Conservation (phyloP, 1,140 invertebrate genomes). For the Dendrolimus kikuchii region DNA sequence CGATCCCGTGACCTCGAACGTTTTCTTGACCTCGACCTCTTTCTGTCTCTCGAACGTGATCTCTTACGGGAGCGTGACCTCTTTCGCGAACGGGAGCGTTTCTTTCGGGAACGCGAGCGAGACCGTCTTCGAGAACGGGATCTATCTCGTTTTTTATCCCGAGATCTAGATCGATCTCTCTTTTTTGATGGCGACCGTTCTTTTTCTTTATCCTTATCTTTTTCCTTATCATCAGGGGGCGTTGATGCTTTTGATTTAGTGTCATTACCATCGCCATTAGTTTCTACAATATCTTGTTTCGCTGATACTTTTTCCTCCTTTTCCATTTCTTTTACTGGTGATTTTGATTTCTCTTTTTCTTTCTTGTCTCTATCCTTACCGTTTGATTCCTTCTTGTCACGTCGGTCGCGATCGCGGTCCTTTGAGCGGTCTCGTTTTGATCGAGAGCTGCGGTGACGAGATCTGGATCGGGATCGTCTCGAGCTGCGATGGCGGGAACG, state of each 20-base stretch:
- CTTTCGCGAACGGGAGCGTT: conserved; percentile 50
- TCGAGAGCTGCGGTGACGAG: conserved; percentile 76
- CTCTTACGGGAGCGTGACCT: conserved; percentile 48
- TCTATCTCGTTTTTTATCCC: conserved; percentile 50
- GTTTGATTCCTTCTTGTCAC: conserved; percentile 37
- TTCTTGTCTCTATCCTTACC: conserved; percentile 18
- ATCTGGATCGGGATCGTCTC: conserved; percentile 73
- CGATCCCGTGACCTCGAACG: conserved; percentile 55
- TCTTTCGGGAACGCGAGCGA: conserved; percentile 48
- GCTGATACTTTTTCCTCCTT: conserved; percentile 32
- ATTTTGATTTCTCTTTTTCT: conserved; percentile 30
- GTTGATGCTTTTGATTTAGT: conserved; percentile 55
- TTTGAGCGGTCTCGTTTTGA: conserved; percentile 71
- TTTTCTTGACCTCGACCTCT: conserved; percentile 57
- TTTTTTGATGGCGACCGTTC: conserved; percentile 71
- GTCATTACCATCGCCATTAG: conserved; percentile 50
- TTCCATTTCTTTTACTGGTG: conserved; percentile 31
- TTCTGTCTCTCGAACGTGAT: conserved; percentile 54
- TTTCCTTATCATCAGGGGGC: conserved; percentile 51
- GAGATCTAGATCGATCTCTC: conserved; percentile 58
- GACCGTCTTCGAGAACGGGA: conserved; percentile 56
- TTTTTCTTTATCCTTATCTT: conserved; percentile 37
- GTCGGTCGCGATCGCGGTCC: conserved; percentile 36
- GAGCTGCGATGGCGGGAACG: conserved; percentile 76
- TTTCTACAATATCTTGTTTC: conserved; percentile 31